Evolutionary conservation across 2,888 invertebrate genomes (phyloP).

Genomic region (Archips xylosteana): DNA sequence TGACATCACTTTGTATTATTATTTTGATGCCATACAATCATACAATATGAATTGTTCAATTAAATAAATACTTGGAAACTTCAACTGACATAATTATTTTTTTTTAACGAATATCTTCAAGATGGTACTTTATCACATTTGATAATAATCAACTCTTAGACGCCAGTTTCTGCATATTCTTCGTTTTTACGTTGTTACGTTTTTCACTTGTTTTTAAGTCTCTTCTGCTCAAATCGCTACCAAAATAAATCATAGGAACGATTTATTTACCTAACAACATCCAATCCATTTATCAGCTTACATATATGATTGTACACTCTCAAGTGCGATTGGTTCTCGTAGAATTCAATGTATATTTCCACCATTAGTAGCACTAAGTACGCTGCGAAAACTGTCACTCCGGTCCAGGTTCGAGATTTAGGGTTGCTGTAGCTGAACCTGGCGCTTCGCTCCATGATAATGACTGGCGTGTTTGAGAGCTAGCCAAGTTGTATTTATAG

Average conservation of each 20-base stretch:
- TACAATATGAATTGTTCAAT: no score
- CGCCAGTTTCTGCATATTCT: no score
- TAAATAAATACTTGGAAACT: no score
- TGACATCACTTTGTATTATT: no score
- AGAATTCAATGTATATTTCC: slow-evolving; percentile 73
- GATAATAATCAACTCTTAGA: no score
- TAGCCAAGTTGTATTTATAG: slow-evolving; percentile 13
- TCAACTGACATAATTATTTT: no score
- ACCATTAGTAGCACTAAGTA: slow-evolving; percentile 71
- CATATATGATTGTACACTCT: slow-evolving; percentile 62
- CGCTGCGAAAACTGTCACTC: slow-evolving; percentile 74
- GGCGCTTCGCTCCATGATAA: slow-evolving; percentile 60
- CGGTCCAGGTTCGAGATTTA: slow-evolving; percentile 66
- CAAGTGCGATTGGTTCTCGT: slow-evolving; percentile 68
- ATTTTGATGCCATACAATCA: no score
- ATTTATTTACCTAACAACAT: slow-evolving; percentile 10
- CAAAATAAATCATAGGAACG: background rate
- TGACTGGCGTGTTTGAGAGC: slow-evolving; percentile 31
- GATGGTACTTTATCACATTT: no score
- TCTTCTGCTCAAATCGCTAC: background rate
- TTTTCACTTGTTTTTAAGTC: no score
- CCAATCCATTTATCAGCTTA: slow-evolving; percentile 45
- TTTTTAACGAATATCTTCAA: no score
- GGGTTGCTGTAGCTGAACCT: slow-evolving; percentile 65
- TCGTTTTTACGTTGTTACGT: no score